Evolutionary conservation across 2,797 vertebrate genomes (phyloP), one percentile per base, ranked within the genome.

Genomic region (Tamandua tetradactyla): DNA sequence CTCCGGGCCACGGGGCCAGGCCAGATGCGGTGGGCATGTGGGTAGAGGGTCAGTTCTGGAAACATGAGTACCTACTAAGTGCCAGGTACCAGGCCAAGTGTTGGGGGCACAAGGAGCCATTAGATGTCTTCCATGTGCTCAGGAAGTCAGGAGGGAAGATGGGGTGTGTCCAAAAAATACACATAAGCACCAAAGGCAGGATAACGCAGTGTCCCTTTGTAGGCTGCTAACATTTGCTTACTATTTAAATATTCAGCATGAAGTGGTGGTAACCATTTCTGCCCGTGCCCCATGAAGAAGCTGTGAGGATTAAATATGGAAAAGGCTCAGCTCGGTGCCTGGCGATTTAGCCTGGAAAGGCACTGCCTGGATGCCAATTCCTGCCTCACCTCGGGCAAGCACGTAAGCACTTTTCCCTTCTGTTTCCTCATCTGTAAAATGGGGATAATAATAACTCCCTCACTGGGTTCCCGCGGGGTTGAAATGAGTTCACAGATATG

Each of bases 401-500:
- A 3, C 69, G 35, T 52, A 83, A 76, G 42, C 14, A 3, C 69
- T 52, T 23, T 25, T 23, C n/a, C 52, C 14, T 76, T 79, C 44
- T 0, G 3, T 71, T 20, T 83, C 69, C 35, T 71, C 15, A 11
- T 44, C 52, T 47, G 40, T 55, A 55, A 82, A 61, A 47, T 14
- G 35, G 25, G 25, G 44, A 69, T 47, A 35, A 66, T 6, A 68
- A 35, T 23, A 9, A 15, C 30, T 35, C 57, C 17, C 5, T 47
- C 18, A 9, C 5, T 2, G 13, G 52, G 32, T 44, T 44, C 22
- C 17, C 2, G 6, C 7, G n/a, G 49, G 52, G n/a, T 23, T 9
- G 40, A 42, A 57, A n/a, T 0, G 10, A 35, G 27, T 12, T 22
- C 64, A 40, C 32, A 1, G 2, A 11, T 3, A n/a, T 1, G 8